These are phyloP conservation scores for Notarius quadriscutis DNA, from an alignment of 2,113 vertebrate genomes.

Conservation along the genomic window DNA sequence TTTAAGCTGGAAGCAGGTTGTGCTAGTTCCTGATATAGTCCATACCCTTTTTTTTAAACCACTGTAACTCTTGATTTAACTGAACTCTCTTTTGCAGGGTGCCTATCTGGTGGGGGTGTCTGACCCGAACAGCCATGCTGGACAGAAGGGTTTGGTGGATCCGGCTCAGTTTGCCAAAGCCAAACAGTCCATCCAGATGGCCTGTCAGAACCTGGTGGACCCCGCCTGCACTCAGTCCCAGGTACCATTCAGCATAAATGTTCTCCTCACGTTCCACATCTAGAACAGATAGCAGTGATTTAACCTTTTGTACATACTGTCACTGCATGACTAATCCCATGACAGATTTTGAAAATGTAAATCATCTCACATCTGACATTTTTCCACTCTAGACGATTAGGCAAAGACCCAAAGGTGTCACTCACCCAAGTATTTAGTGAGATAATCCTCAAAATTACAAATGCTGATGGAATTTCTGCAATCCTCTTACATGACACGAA, in stretches of 20 bases:
- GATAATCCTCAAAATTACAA: neutral
- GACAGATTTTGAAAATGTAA: neutral
- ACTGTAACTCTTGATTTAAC: neutral
- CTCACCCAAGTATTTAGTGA: neutral
- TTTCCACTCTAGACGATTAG: neutral
- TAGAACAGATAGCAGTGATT: neutral
- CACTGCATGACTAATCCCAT: neutral
- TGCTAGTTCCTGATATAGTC: neutral
- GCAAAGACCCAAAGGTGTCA: neutral
- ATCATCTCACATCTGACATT: neutral
- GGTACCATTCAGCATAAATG: slow-evolving; percentile 66
- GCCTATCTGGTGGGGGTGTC: slow-evolving; percentile 93
- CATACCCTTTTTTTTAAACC: neutral
- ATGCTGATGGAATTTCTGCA: neutral
- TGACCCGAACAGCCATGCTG: slow-evolving; percentile 90
- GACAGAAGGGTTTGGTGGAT: slow-evolving; percentile 94
- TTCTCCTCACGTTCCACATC: neutral
- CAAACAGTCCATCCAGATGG: slow-evolving; percentile 98
- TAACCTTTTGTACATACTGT: neutral
- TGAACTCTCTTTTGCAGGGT: slow-evolving; percentile 71
- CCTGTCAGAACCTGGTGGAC: slow-evolving; percentile 95
- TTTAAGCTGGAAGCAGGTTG: neutral
- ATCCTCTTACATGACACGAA: neutral
- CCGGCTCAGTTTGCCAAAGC: slow-evolving; percentile 95
- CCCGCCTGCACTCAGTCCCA: slow-evolving; percentile 95